A percentile compares a stretch with the other conserved stretches of the same genome.
Conservation (phyloP, 1,140 invertebrate species). For the Ericerus pela region DNA sequence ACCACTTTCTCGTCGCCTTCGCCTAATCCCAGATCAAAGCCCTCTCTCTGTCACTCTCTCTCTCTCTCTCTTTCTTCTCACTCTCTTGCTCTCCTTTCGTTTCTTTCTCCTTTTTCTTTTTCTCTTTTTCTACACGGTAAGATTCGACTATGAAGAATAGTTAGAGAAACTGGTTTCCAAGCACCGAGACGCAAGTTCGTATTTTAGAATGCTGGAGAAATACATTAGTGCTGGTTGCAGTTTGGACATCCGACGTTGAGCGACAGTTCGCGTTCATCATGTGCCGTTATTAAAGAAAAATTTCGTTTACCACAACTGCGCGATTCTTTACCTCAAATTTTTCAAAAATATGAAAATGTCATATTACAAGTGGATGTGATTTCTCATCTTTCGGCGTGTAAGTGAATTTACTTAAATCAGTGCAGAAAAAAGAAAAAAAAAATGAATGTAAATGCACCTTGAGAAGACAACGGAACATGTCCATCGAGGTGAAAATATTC, state of each 20-base stretch:
- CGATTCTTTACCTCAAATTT: too few relatives aligned
- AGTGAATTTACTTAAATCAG: too few relatives aligned
- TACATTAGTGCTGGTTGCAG: background rate
- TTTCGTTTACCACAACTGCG: too few relatives aligned
- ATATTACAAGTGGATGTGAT: too few relatives aligned
- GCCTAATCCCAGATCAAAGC: slow-evolving; percentile 6
- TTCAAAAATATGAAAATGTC: too few relatives aligned
- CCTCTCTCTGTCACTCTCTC: background rate
- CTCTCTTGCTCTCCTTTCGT: background rate
- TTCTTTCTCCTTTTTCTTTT: background rate
- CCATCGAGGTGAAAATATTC: too few relatives aligned
- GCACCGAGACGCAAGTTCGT: background rate
- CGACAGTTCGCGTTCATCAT: background rate
- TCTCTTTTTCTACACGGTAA: background rate
- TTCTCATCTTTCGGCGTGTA: too few relatives aligned
- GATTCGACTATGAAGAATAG: background rate
- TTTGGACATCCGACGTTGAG: background rate
- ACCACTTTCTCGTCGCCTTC: slow-evolving; percentile 6
- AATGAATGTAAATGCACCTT: too few relatives aligned
- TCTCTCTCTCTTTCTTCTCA: background rate
- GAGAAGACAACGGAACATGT: too few relatives aligned
- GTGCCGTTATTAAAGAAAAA: too few relatives aligned
- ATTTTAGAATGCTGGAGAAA: background rate
- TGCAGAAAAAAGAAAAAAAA: too few relatives aligned
- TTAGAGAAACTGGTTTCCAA: background rate